Evolutionary conservation across 2,888 invertebrate species (phyloP).

Genomic region (Anthrax anthrax): DNA sequence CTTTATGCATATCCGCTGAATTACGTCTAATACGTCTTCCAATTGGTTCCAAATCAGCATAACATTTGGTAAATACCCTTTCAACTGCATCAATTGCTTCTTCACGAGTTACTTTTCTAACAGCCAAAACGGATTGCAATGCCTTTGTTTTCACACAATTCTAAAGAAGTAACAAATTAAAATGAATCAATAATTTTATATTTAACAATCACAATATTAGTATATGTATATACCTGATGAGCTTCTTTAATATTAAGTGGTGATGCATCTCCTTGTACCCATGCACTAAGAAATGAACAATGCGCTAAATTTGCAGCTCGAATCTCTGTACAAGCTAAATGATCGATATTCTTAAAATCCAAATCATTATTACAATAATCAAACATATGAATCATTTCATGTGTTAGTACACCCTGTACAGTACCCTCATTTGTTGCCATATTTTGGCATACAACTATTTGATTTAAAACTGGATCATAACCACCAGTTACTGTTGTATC

Average conservation of each 20-base stretch:
- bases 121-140: constrained; percentile 64
- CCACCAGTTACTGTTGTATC: constrained; percentile 73
- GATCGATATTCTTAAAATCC: constrained; percentile 79
- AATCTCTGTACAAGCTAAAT: constrained; percentile 90
- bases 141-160: constrained; percentile 87
- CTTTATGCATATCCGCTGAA: constrained; percentile 59
- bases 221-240: constrained; percentile 50
- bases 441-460: constrained; percentile 82
- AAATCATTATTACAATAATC: constrained; percentile 81
- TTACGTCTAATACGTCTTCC: constrained; percentile 63
- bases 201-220: neutral
- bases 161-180: constrained; percentile 31
- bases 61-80: constrained; percentile 80
- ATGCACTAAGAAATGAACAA: constrained; percentile 74
- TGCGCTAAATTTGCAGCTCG: constrained; percentile 88
- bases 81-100: constrained; percentile 68
- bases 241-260: constrained; percentile 53
- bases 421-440: constrained; percentile 50
- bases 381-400: constrained; percentile 95
- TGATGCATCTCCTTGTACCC: constrained; percentile 62
- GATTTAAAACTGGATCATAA: constrained; percentile 39
- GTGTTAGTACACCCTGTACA: constrained; percentile 69
- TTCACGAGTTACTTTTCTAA: constrained; percentile 52
- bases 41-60: constrained; percentile 82
- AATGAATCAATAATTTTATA: constrained; percentile 8